Percentiles rank a stretch among this genome's conserved stretches.
These are phyloP conservation scores for Meloidogyne floridensis DNA, from an alignment of 1,140 invertebrate species.

Conservation along the genomic window DNA sequence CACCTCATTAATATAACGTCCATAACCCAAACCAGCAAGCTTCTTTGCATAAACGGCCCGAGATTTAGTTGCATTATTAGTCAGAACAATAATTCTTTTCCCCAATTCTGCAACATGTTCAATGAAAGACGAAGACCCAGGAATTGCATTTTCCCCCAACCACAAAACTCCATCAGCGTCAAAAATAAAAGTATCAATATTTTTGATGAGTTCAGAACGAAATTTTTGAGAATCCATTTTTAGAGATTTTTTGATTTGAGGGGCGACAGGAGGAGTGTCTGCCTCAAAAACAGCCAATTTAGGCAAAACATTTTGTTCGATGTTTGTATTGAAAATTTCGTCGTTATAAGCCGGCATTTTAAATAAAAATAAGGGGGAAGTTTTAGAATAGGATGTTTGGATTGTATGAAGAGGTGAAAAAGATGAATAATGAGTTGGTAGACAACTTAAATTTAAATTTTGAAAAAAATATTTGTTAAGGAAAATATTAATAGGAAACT, in stretches of 20 bases:
- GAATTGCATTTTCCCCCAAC: conserved; percentile 57
- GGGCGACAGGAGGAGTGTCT: background rate
- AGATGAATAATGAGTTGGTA: background rate
- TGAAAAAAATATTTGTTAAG: too few relatives aligned
- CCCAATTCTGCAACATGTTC: conserved; percentile 47
- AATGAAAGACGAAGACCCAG: conserved; percentile 56
- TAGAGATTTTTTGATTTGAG: conserved; percentile 12
- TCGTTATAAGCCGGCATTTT: conserved; percentile 24
- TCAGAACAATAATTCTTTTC: conserved; percentile 60
- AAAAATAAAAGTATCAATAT: conserved; percentile 65
- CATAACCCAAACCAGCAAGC: conserved; percentile 57
- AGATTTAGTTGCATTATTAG: conserved; percentile 63
- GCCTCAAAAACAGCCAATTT: background rate
- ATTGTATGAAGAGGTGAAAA: background rate
- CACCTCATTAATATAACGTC: conserved; percentile 31
- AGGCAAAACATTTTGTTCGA: background rate
- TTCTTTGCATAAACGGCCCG: conserved; percentile 63
- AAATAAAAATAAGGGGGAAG: background rate
- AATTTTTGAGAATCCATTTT: conserved; percentile 45
- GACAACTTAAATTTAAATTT: background rate
- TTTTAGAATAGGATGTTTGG: background rate
- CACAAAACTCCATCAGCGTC: conserved; percentile 64
- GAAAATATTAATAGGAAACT: too few relatives aligned
- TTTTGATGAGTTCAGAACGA: conserved; percentile 35
- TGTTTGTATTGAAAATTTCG: background rate